phyloP scores from a whole-genome alignment of 1,140 invertebrate species.

The Periplaneta americana region DNA sequence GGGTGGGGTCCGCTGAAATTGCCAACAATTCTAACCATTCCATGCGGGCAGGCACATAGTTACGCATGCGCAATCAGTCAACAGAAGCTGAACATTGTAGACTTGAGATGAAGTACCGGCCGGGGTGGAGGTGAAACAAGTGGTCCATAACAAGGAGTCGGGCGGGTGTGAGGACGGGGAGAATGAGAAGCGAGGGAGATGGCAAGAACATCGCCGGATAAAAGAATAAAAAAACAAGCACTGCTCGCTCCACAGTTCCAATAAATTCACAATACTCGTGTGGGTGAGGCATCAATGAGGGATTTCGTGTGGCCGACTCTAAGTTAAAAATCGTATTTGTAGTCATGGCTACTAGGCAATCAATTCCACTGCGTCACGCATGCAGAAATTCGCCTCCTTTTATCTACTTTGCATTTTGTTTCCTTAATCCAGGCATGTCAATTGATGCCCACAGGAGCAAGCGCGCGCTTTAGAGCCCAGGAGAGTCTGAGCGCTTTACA shows the following conservation, averaged over 20 bases:
- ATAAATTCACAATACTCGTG: not conserved
- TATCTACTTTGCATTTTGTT: too few relatives aligned
- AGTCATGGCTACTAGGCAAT: too few relatives aligned
- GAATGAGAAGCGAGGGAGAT: not conserved
- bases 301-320: too few relatives aligned
- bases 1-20: not conserved
- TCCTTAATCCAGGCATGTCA: too few relatives aligned
- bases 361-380: too few relatives aligned
- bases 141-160: not conserved
- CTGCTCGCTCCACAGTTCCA: too few relatives aligned
- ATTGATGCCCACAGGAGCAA: too few relatives aligned
- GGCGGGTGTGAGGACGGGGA: not conserved
- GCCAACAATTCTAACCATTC: not conserved
- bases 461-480: too few relatives aligned
- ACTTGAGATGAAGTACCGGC: not conserved
- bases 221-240: not conserved
- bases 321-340: too few relatives aligned
- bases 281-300: too few relatives aligned
- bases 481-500: too few relatives aligned
- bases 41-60: not conserved
- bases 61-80: not conserved
- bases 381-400: too few relatives aligned
- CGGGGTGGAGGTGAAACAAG: not conserved
- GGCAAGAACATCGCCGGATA: not conserved
- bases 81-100: not conserved